A percentile compares a stretch with the other conserved stretches of the same genome.
Evolutionary conservation across 2,113 vertebrate species (phyloP).

Genomic region (Epinephelus moara): DNA sequence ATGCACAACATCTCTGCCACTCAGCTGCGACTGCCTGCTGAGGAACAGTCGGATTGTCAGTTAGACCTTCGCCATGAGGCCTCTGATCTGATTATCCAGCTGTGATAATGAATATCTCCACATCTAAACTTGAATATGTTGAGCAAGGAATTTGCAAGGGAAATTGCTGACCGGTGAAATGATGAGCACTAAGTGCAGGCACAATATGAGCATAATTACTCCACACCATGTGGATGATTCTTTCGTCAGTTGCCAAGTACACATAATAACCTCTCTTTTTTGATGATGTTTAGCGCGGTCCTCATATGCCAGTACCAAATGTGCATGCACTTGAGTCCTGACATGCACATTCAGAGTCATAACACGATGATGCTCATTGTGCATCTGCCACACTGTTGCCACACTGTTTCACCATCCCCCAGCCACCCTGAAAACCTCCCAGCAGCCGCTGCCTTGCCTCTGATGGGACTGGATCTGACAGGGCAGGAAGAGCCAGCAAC

Average conservation of each 20-base stretch:
- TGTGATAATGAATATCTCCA: slow-evolving; percentile 59
- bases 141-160: slow-evolving; percentile 24
- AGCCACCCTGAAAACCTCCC: slow-evolving; percentile 22
- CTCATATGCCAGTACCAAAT: slow-evolving; percentile 30
- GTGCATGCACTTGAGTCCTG: slow-evolving; percentile 27
- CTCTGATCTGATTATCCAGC: slow-evolving; percentile 66
- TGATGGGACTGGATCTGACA: slow-evolving; percentile 66
- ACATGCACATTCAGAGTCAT: slow-evolving; percentile 42
- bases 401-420: slow-evolving; percentile 48
- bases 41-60: slow-evolving; percentile 54
- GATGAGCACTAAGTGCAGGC: slow-evolving; percentile 35
- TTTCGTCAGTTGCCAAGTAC: slow-evolving; percentile 31
- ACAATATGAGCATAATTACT: slow-evolving; percentile 41
- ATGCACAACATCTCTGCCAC: slow-evolving; percentile 17
- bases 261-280: slow-evolving; percentile 28
- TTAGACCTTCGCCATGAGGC: slow-evolving; percentile 44
- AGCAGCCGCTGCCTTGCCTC: slow-evolving; percentile 36
- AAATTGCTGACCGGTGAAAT: slow-evolving; percentile 44
- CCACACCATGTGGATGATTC: slow-evolving; percentile 32
- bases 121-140: slow-evolving; percentile 32
- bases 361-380: slow-evolving; percentile 51
- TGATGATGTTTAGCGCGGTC: slow-evolving; percentile 34
- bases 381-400: slow-evolving; percentile 61
- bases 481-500: slow-evolving; percentile 42
- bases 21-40: slow-evolving; percentile 50